Conservation (phyloP, 2,888 invertebrate genomes). For the Teinopalpus imperialis region DNA sequence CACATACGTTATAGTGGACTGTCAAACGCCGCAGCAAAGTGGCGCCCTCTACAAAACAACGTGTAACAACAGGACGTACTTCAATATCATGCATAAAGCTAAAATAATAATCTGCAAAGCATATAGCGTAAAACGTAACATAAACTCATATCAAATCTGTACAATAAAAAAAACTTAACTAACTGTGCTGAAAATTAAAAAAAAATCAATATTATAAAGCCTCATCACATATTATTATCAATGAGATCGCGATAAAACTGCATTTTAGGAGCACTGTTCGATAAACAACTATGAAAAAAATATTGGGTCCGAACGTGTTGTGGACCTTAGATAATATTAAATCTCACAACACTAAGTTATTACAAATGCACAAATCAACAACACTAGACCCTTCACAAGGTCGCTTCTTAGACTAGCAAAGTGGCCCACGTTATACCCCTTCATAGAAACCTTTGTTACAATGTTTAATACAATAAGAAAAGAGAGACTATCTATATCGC, state of each 20-base stretch:
- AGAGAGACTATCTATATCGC: too few relatives aligned
- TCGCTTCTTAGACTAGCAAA: too few relatives aligned
- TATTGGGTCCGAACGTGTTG: too few relatives aligned
- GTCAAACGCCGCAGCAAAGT: slow-evolving; percentile 5
- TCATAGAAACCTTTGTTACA: too few relatives aligned
- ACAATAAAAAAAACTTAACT: slow-evolving; percentile 56
- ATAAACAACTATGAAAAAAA: slow-evolving; percentile 2
- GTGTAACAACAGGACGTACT: slow-evolving; percentile 26
- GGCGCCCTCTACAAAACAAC: slow-evolving; percentile 15
- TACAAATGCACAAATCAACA: too few relatives aligned
- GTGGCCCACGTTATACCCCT: too few relatives aligned
- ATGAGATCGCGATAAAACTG: slow-evolving; percentile 57
- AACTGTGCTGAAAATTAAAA: slow-evolving; percentile 46
- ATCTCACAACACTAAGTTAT: too few relatives aligned
- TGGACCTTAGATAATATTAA: too few relatives aligned
- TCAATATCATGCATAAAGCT: slow-evolving; percentile 29
- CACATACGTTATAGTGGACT: slow-evolving; percentile 4
- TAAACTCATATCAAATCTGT: slow-evolving; percentile 55
- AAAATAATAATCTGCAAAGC: slow-evolving; percentile 33
- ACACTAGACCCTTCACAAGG: too few relatives aligned
- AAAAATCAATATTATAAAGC: slow-evolving; percentile 54
- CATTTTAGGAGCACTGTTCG: slow-evolving; percentile 30
- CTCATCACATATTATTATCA: slow-evolving; percentile 64
- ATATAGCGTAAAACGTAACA: slow-evolving; percentile 46
- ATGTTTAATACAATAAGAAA: too few relatives aligned